phyloP scores from a whole-genome alignment of 2,797 vertebrate species.

The Threskiornis aethiopicus region DNA sequence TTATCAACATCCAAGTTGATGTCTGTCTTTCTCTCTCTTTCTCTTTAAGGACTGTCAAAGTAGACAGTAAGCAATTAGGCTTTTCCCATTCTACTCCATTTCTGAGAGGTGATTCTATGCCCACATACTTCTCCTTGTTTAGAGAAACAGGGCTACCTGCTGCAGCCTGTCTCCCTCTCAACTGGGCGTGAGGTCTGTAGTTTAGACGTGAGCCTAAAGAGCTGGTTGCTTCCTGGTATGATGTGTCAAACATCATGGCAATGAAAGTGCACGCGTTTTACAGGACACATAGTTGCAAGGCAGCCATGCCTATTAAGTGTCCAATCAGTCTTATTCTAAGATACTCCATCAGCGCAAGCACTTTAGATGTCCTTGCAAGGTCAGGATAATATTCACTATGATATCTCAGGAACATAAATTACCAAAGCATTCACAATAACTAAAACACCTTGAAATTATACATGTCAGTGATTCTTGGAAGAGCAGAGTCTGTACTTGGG shows the following conservation, averaged over 20 bases:
- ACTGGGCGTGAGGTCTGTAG: not conserved
- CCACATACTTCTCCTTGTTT: not conserved
- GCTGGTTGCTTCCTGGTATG: not conserved
- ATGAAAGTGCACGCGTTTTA: rapidly evolving
- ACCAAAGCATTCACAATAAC: not conserved
- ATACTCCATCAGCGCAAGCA: rapidly evolving
- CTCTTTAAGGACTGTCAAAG: not conserved
- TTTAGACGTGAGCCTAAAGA: rapidly evolving
- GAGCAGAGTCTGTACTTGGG: not conserved
- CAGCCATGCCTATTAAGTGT: not conserved
- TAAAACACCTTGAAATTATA: not conserved
- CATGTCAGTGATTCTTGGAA: rapidly evolving
- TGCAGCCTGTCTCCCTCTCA: not conserved
- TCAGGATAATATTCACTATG: not conserved
- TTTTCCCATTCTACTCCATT: not conserved
- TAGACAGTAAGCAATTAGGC: not conserved
- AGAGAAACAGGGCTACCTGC: not conserved
- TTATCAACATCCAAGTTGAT: not conserved
- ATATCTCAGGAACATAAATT: not conserved
- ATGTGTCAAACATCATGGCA: not conserved
- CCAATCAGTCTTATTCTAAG: not conserved
- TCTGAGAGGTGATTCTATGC: not conserved
- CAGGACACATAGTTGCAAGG: not conserved
- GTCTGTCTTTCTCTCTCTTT: not conserved
- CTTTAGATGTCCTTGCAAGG: not conserved